Evolutionary conservation across 2,888 invertebrate species (phyloP).

Genomic region (Drosophila nr. medialis): DNA sequence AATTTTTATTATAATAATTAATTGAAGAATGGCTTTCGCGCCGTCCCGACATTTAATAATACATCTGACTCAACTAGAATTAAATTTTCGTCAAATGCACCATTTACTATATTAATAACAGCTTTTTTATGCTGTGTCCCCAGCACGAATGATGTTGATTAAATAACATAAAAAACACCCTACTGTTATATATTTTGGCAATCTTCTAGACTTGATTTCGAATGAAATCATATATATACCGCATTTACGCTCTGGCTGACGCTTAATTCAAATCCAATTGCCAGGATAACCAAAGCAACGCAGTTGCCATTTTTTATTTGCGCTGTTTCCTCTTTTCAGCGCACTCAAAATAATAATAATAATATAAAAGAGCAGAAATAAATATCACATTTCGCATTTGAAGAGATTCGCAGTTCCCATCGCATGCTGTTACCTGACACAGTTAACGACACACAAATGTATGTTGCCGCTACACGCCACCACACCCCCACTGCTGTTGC

Average conservation of each 20-base stretch:
- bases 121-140: no score
- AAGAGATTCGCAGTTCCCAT: conserved; percentile 21
- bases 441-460: conserved; percentile 60
- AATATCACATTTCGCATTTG: conserved; percentile 62
- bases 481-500: neutral
- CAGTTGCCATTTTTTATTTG: conserved; percentile 1
- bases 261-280: conserved; percentile 49
- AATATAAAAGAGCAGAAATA: conserved; percentile 9
- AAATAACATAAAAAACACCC: no score
- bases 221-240: conserved; percentile 1
- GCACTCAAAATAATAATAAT: conserved; percentile 8
- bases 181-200: neutral
- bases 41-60: conserved; percentile 85
- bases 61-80: neutral
- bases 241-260: conserved; percentile 34
- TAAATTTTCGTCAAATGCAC: neutral
- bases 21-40: conserved; percentile 86
- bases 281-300: conserved; percentile 42
- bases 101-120: no score
- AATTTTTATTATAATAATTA: neutral
- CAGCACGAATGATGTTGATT: no score
- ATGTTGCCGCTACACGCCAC: neutral
- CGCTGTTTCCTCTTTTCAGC: neutral
- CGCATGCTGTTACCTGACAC: conserved; percentile 52
- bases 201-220: neutral